Base-by-base conservation (phyloP, 2,113 vertebrate genomes). In the Myiopsitta monachus region DNA sequence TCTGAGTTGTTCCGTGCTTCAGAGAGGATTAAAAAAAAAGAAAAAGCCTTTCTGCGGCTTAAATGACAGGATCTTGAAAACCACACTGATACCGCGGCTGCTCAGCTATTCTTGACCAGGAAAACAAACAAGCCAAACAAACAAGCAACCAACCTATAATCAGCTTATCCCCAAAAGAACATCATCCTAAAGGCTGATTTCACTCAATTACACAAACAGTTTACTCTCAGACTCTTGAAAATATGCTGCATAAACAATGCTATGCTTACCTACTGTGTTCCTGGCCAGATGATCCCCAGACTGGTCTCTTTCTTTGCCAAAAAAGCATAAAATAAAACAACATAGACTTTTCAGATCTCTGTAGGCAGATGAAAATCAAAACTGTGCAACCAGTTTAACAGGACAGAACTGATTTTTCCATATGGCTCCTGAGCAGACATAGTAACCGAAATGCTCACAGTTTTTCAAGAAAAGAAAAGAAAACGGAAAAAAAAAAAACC, bases 381-480 rank as follows among this genome's bases (percentile, higher is more conserved):
- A 90, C 76, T 49, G 21, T 46, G 38, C 91, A 83, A 90, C 76
- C 92, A 91, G 57, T 93, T 94, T 66, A 95, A 68, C 69, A 72
- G 82, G 57, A 84, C 28, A 63, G 68, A 87, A 92, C 39, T 78
- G 77, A 95, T 77, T 95, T 97, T 96, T 96, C 97, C 96, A 96
- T 97, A 94, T 87, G 94, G 83, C 66, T 95, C 38, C 72, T 52
- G 69, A 75, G 33, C 66, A 81, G 91, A 57, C 80, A 70, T 91
- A 75, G 66, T 78, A 68, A 83, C 47, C 70, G 24, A 80, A 94
- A 91, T 33, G 15, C 46, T 80, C 74, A 36, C 10, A 7, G n/a
- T 41, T 73, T 52, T 90, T 91, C 68, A 84, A 39, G 52, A 23
- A 64, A 67, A 76, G 23, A 8, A 51, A 10, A 46, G 11, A 31